phyloP scores from a whole-genome alignment of 2,888 invertebrate species.

The Drosophila cracens region DNA sequence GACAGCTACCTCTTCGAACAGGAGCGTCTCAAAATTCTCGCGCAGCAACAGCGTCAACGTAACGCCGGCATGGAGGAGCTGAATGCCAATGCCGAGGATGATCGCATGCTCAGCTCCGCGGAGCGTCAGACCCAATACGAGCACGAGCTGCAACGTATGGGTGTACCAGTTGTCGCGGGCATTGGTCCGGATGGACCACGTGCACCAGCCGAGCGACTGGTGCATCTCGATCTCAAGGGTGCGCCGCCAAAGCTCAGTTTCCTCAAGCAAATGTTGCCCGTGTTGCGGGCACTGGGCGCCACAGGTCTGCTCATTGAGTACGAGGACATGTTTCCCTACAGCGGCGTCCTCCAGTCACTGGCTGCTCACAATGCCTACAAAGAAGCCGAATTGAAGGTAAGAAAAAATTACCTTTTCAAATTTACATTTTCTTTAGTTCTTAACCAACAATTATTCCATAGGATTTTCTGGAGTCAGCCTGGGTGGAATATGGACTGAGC shows the following conservation, averaged over 20 bases:
- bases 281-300: slow-evolving; percentile 88
- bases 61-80: slow-evolving; percentile 82
- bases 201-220: slow-evolving; percentile 86
- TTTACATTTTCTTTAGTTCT: not conserved
- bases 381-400: slow-evolving; percentile 81
- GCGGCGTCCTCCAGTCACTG: slow-evolving; percentile 86
- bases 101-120: slow-evolving; percentile 82
- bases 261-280: slow-evolving; percentile 87
- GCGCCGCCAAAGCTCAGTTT: slow-evolving; percentile 89
- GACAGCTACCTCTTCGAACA: slow-evolving; percentile 84
- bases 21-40: slow-evolving; percentile 84
- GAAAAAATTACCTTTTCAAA: not conserved
- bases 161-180: slow-evolving; percentile 83
- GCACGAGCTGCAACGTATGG: slow-evolving; percentile 84
- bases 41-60: slow-evolving; percentile 85
- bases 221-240: slow-evolving; percentile 92
- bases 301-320: slow-evolving; percentile 91
- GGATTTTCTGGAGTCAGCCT: slow-evolving; percentile 87
- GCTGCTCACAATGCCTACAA: slow-evolving; percentile 87
- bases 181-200: slow-evolving; percentile 83
- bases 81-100: slow-evolving; percentile 79
- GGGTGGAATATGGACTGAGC: slow-evolving; percentile 87
- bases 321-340: slow-evolving; percentile 93
- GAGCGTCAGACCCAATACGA: slow-evolving; percentile 84
- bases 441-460: slow-evolving; percentile 56